Base-by-base conservation (phyloP, 2,888 invertebrate genomes). In the Lottia gigantea region DNA sequence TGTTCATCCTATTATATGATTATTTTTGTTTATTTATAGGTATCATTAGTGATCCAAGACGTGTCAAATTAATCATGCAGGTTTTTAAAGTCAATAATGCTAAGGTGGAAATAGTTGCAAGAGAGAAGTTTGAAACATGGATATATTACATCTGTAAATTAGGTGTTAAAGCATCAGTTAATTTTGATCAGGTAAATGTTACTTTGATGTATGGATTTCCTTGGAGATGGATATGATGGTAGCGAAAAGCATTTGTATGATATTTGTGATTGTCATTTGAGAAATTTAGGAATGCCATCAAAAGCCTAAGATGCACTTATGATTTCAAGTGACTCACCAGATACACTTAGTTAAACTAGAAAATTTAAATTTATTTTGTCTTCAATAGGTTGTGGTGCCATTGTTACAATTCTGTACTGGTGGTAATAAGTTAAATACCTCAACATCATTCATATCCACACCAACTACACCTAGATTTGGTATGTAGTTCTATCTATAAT, bases 21-120 rank as follows among this genome's bases (percentile, higher is more conserved):
- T 14, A 3, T 15, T 46, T 11, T 66, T 63, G 25, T 62, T 61
- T 40, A 40, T 40, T 79, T 82, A 19, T 80, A 87, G 87, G 74
- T 62, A 79, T 86, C 46, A 63, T 86, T 8, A 68, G 77, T 19
- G 84, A 87, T 67, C 78, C 78, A 0, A 85, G 84, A 71, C 67
- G 84, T 46, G 76, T 87, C 7, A 86, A 86, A 67, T 78, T 87
- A 45, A 71, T 87, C n/a, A 86, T 87, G 85, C 83, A 86, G 71
- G 85, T 86, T 7, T 83, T 87, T 68, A 83, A 79, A 64, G 74
- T 82, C 12, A 82, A 80, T 76, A 86, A 85, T 73, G 82, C 86
- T 40, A 85, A 81, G 71, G 74, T 73, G 8, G 87, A 86, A 70
- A 65, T 68, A 7, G 82, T 86, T 46, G 87, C 87, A 14, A n/a